Conservation (phyloP, 1,140 invertebrate genomes). For the Leptonema lineaticorne region DNA sequence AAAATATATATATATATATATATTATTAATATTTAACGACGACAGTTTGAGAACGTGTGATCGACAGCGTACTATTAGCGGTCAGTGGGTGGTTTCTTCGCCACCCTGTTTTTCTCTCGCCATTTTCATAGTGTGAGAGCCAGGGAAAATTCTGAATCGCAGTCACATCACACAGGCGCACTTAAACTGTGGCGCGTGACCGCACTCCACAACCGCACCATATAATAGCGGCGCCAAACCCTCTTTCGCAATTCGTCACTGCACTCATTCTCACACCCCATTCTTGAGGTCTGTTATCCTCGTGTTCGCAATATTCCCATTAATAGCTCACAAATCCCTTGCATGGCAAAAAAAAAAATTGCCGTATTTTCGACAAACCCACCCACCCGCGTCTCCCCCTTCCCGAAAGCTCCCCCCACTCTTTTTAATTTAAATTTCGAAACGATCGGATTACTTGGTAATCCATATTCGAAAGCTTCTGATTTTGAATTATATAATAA, state of each 20-base stretch:
- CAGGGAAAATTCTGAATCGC: neutral
- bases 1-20: conserved; percentile 7
- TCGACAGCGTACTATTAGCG: neutral
- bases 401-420: no score
- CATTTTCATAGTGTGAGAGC: no score
- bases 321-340: neutral
- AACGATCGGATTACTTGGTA: no score
- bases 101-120: neutral
- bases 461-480: no score
- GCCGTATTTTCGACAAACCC: no score
- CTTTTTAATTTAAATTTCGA: no score
- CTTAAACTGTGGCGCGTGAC: conserved; percentile 19
- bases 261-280: neutral
- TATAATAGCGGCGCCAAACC: neutral
- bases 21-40: no score
- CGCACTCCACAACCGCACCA: neutral
- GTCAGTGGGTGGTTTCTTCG: neutral
- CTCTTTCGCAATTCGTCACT: neutral
- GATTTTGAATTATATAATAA: no score
- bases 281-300: neutral
- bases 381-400: no score
- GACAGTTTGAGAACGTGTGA: neutral
- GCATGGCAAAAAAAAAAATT: no score
- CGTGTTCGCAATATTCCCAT: no score
- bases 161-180: conserved; percentile 11